Percentiles rank a stretch among this genome's conserved stretches.
Conservation (phyloP, 2,797 vertebrate genomes). For the Sebastes jordani region DNA sequence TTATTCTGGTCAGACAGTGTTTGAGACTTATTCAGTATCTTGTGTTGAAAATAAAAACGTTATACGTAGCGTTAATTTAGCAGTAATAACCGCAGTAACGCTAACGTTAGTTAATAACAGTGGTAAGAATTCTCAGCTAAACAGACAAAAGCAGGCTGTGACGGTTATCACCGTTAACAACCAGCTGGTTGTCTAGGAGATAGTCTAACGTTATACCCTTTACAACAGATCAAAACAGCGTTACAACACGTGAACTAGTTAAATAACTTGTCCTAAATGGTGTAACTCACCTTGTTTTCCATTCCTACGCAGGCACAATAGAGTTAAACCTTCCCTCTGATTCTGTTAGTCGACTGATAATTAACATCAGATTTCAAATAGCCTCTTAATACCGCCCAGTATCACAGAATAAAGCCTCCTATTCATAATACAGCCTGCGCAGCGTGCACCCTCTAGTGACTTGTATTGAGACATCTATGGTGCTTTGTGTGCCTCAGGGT, state of each 20-base stretch:
- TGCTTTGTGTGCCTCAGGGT: too few relatives aligned
- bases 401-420: slow-evolving; percentile 26
- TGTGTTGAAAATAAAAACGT: not conserved
- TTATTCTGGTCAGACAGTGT: not conserved
- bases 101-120: not conserved
- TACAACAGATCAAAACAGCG: not conserved
- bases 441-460: slow-evolving; percentile 58
- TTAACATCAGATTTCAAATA: not conserved
- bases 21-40: not conserved
- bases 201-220: not conserved
- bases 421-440: slow-evolving; percentile 5
- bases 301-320: not conserved
- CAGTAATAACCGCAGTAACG: too few relatives aligned
- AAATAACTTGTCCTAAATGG: not conserved
- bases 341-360: not conserved
- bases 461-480: not conserved
- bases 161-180: not conserved
- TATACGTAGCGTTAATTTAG: not conserved
- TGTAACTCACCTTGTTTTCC: slow-evolving; percentile 39
- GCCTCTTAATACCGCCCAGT: slow-evolving; percentile 2
- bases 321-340: not conserved
- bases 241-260: not conserved
- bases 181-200: not conserved
- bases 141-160: not conserved
- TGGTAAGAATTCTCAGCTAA: not conserved